phyloP scores from a whole-genome alignment of 2,888 invertebrate species.

The Clivina fossor region DNA sequence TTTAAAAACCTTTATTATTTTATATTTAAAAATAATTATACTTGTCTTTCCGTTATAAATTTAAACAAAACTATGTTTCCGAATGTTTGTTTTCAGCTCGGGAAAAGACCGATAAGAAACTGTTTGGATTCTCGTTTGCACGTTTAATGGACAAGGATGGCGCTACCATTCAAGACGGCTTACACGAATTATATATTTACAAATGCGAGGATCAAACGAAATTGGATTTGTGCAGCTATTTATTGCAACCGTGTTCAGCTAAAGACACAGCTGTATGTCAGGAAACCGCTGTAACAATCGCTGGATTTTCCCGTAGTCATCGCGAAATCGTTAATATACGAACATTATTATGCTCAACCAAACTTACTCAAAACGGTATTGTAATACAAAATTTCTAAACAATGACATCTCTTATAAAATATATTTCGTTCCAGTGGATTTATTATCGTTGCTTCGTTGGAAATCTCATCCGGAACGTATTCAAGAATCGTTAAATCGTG shows the following conservation, averaged over 20 bases:
- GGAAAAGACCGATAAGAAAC: slow-evolving; percentile 86
- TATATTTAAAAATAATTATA: background rate
- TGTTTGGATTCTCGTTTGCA: slow-evolving; percentile 89
- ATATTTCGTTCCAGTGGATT: slow-evolving; percentile 79
- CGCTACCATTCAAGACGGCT: slow-evolving; percentile 84
- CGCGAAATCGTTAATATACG: slow-evolving; percentile 82
- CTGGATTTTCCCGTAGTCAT: slow-evolving; percentile 72
- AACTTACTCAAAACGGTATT: slow-evolving; percentile 89
- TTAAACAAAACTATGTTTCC: too few relatives aligned
- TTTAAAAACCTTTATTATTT: slow-evolving; percentile 40
- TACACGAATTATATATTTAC: slow-evolving; percentile 88
- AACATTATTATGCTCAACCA: slow-evolving; percentile 91
- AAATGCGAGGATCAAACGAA: slow-evolving; percentile 85
- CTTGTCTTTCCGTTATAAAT: background rate
- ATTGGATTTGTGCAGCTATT: slow-evolving; percentile 65
- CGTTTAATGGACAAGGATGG: slow-evolving; percentile 89
- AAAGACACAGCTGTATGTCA: slow-evolving; percentile 65
- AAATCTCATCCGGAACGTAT: slow-evolving; percentile 85
- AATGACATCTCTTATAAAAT: too few relatives aligned
- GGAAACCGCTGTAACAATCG: slow-evolving; percentile 52
- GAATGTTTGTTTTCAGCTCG: slow-evolving; percentile 61
- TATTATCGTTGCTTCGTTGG: slow-evolving; percentile 89
- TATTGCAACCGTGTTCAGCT: slow-evolving; percentile 65
- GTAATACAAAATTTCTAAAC: too few relatives aligned
- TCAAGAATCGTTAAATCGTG: slow-evolving; percentile 79